Evolutionary conservation across 2,888 invertebrate genomes (phyloP).

Genomic region (Stenurella melanura): DNA sequence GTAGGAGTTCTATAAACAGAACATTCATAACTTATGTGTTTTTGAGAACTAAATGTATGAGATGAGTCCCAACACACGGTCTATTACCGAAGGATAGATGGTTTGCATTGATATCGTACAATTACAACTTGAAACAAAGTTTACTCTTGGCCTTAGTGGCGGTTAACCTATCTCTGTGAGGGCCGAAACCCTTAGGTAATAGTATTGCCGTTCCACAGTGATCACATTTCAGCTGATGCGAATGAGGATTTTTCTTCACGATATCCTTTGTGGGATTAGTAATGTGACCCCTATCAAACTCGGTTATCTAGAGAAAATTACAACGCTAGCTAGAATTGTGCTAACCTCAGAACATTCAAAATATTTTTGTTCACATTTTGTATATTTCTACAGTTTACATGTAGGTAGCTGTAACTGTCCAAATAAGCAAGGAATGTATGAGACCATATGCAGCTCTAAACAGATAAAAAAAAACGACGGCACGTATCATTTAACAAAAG

Average conservation of each 20-base stretch:
- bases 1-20: neutral
- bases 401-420: no score
- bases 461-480: no score
- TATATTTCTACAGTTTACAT: no score
- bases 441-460: no score
- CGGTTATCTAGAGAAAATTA: slow-evolving; percentile 5
- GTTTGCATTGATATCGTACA: slow-evolving; percentile 16
- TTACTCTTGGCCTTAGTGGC: neutral
- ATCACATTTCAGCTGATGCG: slow-evolving; percentile 2
- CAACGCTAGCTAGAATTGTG: neutral
- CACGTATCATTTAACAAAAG: no score
- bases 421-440: no score
- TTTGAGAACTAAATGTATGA: neutral
- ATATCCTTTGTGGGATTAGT: slow-evolving; percentile 4
- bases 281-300: neutral
- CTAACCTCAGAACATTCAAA: neutral
- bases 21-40: neutral
- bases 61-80: neutral
- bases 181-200: slow-evolving; percentile 1
- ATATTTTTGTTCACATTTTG: neutral
- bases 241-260: slow-evolving; percentile 8
- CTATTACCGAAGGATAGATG: neutral
- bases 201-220: neutral
- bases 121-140: slow-evolving; percentile 10
- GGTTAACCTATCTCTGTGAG: slow-evolving; percentile 6